Conservation (phyloP, 2,888 invertebrate genomes). For the Boloria selene region DNA sequence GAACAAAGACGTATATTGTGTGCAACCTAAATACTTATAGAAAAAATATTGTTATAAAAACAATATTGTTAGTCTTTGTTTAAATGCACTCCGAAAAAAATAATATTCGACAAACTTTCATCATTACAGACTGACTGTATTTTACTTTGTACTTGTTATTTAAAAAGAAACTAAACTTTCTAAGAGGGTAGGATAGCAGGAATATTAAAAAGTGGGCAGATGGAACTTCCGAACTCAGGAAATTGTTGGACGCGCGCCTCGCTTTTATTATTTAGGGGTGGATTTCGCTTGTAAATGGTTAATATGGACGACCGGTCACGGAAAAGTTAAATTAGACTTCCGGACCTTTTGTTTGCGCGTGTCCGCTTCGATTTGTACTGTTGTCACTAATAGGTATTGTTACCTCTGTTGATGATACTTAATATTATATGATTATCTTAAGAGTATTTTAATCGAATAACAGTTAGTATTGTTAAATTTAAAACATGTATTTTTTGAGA, state of each 20-base stretch:
- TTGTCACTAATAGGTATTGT: constrained; percentile 51
- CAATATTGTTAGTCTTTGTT: background rate
- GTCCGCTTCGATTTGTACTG: constrained; percentile 63
- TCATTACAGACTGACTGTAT: constrained; percentile 38
- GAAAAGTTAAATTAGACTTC: constrained; percentile 72
- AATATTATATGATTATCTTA: constrained; percentile 21
- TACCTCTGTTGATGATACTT: constrained; percentile 11
- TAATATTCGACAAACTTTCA: constrained; percentile 31
- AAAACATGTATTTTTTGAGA: too few species aligned
- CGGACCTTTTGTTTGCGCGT: constrained; percentile 54
- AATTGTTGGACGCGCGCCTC: constrained; percentile 59
- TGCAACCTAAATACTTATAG: too few species aligned
- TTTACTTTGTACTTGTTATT: constrained; percentile 39
- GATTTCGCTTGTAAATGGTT: constrained; percentile 68
- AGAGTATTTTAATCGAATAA: constrained; percentile 1
- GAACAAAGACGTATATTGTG: background rate
- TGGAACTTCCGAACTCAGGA: constrained; percentile 55
- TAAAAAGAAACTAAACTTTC: constrained; percentile 39
- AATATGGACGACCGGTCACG: constrained; percentile 65
- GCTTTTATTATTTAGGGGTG: constrained; percentile 73
- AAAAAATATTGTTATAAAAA: too few species aligned
- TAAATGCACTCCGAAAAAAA: constrained; percentile 11
- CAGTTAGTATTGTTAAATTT: background rate
- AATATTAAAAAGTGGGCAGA: constrained; percentile 61
- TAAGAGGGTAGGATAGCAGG: constrained; percentile 49